A percentile compares a stretch with the other conserved stretches of the same genome.
Evolutionary conservation across 1,140 invertebrate species (phyloP).

Genomic region (Myzus persicae): DNA sequence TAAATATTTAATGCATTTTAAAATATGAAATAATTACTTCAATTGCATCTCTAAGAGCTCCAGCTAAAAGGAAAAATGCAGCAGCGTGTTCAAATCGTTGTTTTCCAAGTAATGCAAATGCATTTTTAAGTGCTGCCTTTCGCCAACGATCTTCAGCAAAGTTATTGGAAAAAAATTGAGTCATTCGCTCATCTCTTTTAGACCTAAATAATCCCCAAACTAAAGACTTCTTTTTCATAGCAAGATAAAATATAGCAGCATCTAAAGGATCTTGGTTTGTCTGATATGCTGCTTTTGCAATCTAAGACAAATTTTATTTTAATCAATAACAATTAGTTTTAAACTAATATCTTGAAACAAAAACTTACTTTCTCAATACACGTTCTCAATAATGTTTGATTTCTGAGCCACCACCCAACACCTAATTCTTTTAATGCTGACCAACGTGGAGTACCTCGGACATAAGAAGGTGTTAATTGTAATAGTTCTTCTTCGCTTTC

Average conservation of each 20-base stretch:
- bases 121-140: slow-evolving; percentile 97
- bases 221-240: slow-evolving; percentile 97
- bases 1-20: neutral
- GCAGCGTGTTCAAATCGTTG: slow-evolving; percentile 94
- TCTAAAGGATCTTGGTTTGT: slow-evolving; percentile 93
- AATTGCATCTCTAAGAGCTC: slow-evolving; percentile 91
- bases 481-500: slow-evolving; percentile 96
- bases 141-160: slow-evolving; percentile 93
- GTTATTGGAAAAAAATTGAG: slow-evolving; percentile 93
- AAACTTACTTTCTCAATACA: slow-evolving; percentile 83
- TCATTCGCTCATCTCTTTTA: slow-evolving; percentile 90
- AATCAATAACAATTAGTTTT: neutral
- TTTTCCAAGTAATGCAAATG: slow-evolving; percentile 93
- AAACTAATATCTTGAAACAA: neutral
- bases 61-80: slow-evolving; percentile 94
- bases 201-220: slow-evolving; percentile 95
- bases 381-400: slow-evolving; percentile 80
- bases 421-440: slow-evolving; percentile 86
- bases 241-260: slow-evolving; percentile 95
- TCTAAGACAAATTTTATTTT: slow-evolving; percentile 63
- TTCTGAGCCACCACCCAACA: slow-evolving; percentile 96
- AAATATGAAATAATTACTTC: slow-evolving; percentile 71
- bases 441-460: slow-evolving; percentile 88
- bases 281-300: slow-evolving; percentile 92
- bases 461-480: slow-evolving; percentile 86